Percentiles rank a stretch among this genome's conserved stretches.
Evolutionary conservation across 2,888 invertebrate species (phyloP).

Genomic region (Synergus laeviventris): DNA sequence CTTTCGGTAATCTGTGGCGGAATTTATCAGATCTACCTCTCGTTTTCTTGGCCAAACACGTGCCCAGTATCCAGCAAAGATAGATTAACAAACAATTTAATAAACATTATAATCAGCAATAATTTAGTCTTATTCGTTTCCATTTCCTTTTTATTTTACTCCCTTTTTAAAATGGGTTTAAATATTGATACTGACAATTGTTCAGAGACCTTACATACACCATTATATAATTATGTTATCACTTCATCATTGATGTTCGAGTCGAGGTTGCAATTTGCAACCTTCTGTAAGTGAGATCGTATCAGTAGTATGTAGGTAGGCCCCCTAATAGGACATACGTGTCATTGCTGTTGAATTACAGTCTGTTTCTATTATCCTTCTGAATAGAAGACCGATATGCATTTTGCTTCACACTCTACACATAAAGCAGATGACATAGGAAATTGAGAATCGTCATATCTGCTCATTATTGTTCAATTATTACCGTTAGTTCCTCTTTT

Average conservation of each 20-base stretch:
- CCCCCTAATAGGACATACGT: background rate
- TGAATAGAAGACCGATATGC: background rate
- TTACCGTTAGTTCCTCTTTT: background rate
- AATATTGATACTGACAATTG: no score
- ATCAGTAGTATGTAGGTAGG: background rate
- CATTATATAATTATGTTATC: no score
- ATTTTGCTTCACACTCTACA: background rate
- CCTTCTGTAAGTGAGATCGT: background rate
- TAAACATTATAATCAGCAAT: no score
- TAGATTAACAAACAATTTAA: no score
- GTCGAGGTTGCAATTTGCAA: background rate
- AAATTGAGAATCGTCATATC: background rate
- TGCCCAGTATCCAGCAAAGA: background rate
- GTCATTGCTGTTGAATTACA: background rate
- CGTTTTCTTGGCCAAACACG: constrained; percentile 17
- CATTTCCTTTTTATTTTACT: no score
- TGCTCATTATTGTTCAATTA: background rate
- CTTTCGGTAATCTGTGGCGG: constrained; percentile 40
- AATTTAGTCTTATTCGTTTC: no score
- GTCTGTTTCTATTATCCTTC: background rate
- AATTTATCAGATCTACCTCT: background rate
- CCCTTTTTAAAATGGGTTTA: no score
- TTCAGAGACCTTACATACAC: no score
- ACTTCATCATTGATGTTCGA: no score
- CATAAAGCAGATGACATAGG: background rate